A percentile compares a stretch with the other conserved stretches of the same genome.
These are phyloP conservation scores for Xenus cinereus DNA, from an alignment of 2,113 vertebrate genomes.

Conservation along the genomic window DNA sequence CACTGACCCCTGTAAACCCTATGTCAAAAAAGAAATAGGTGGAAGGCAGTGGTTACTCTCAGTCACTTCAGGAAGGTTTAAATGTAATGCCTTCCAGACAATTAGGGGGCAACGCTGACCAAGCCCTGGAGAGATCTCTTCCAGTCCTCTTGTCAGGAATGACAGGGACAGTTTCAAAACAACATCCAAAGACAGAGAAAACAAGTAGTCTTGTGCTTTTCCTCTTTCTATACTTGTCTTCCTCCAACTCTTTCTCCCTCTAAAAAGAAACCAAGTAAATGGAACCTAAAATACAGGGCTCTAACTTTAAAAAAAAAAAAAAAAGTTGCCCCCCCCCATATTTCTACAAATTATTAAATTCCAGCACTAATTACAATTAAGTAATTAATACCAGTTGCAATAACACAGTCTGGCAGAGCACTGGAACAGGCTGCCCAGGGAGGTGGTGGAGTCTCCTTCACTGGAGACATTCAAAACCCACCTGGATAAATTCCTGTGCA, in stretches of 20 bases:
- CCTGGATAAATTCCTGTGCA: too few species aligned
- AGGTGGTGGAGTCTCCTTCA: too few species aligned
- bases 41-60: not conserved
- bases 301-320: not conserved
- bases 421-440: too few species aligned
- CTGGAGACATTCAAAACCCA: too few species aligned
- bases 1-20: not conserved
- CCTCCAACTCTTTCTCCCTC: not conserved
- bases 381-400: not conserved
- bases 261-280: not conserved
- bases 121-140: not conserved
- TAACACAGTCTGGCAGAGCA: not conserved
- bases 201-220: not conserved
- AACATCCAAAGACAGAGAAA: not conserved
- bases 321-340: not conserved
- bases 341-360: not conserved
- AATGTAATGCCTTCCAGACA: not conserved
- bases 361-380: not conserved
- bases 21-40: not conserved
- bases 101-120: not conserved
- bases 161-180: not conserved
- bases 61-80: not conserved
- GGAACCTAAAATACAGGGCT: not conserved
- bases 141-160: not conserved
- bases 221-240: not conserved